These are phyloP conservation scores for Reinhardtius hippoglossoides DNA, from an alignment of 2,113 vertebrate species.

Conservation along the genomic window DNA sequence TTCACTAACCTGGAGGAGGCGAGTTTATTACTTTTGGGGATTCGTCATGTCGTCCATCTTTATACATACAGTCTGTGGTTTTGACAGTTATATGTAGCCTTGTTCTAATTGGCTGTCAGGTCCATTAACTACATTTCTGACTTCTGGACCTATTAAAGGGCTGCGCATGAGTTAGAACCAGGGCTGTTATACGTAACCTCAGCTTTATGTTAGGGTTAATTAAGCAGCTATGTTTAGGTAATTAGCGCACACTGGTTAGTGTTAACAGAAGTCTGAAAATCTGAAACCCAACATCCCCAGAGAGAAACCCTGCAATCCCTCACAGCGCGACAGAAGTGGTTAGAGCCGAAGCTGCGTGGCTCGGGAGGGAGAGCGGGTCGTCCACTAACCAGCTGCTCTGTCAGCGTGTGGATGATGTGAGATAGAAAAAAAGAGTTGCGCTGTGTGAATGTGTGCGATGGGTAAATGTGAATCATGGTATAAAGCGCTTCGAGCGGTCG, in stretches of 20 bases:
- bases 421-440: neutral
- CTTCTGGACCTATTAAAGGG: neutral
- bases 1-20: no score
- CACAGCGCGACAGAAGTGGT: neutral
- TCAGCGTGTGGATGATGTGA: neutral
- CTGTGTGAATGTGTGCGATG: neutral
- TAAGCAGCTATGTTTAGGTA: neutral
- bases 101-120: neutral
- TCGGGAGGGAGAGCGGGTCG: neutral
- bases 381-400: neutral
- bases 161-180: neutral
- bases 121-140: neutral
- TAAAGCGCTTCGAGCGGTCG: neutral
- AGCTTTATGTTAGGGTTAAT: conserved; percentile 1
- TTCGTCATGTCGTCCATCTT: neutral
- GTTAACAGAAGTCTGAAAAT: neutral
- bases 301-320: neutral
- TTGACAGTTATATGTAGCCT: neutral
- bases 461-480: neutral
- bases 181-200: neutral
- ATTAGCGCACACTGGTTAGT: neutral
- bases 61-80: neutral
- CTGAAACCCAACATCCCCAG: neutral
- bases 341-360: neutral
- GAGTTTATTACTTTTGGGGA: no score